phyloP scores from a whole-genome alignment of 2,113 vertebrate species.

The Cichladusa arquata region DNA sequence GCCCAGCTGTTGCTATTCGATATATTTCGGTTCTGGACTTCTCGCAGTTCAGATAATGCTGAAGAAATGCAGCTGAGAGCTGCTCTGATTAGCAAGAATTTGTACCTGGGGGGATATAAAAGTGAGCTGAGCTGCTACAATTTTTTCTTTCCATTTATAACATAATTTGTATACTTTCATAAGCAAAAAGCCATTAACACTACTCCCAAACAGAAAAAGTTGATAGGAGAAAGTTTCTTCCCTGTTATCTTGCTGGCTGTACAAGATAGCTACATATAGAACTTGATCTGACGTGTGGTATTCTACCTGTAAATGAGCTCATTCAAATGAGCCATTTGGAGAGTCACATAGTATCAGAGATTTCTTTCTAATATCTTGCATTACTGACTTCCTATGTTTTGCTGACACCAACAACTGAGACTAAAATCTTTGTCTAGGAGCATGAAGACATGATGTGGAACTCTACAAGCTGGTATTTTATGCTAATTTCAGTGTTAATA shows the following conservation, averaged over 20 bases:
- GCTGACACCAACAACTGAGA: not conserved
- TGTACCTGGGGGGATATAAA: constrained; percentile 25
- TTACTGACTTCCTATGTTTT: not conserved
- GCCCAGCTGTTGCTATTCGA: constrained; percentile 30
- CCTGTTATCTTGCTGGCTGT: not conserved
- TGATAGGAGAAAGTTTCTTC: not conserved
- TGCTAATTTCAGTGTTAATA: not conserved
- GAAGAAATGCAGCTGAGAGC: constrained; percentile 10
- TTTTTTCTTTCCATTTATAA: not conserved
- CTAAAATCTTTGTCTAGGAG: not conserved
- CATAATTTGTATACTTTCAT: not conserved
- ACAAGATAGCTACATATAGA: not conserved
- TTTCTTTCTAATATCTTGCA: not conserved
- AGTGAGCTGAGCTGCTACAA: not conserved
- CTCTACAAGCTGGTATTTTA: not conserved
- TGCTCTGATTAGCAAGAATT: constrained; percentile 4
- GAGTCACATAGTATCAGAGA: not conserved
- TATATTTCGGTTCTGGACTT: constrained; percentile 3
- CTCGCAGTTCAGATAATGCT: constrained; percentile 11
- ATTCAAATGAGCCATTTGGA: too few relatives aligned
- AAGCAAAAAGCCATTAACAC: not conserved
- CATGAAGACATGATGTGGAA: not conserved
- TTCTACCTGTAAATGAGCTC: not conserved
- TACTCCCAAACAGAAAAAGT: not conserved
- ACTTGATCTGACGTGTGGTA: not conserved